These are phyloP conservation scores for Aporophyla lueneburgensis DNA, from an alignment of 2,888 invertebrate genomes.

Conservation along the genomic window DNA sequence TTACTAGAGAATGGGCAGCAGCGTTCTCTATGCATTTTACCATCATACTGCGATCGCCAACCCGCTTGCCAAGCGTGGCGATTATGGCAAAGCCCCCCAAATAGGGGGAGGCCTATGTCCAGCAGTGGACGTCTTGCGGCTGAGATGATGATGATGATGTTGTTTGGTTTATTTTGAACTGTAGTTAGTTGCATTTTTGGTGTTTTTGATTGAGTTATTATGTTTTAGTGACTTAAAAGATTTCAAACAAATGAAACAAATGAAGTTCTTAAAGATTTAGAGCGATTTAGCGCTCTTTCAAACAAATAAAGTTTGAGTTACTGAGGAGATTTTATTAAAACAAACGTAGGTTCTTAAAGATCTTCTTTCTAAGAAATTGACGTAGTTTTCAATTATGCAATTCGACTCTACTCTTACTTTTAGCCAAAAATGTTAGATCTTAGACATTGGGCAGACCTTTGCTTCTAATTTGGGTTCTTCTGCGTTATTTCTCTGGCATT, in stretches of 20 bases:
- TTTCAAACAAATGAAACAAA: background rate
- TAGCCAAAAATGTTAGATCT: background rate
- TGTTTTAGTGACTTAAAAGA: background rate
- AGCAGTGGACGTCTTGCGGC: too few relatives aligned
- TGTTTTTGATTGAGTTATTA: background rate
- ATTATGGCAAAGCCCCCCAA: too few relatives aligned
- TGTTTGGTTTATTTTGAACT: background rate
- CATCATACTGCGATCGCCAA: too few relatives aligned
- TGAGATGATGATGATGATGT: too few relatives aligned
- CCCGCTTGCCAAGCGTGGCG: too few relatives aligned
- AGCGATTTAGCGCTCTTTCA: background rate
- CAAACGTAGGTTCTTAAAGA: background rate
- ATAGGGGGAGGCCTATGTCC: too few relatives aligned
- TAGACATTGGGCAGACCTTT: background rate
- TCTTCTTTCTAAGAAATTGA: background rate
- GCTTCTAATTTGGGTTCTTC: background rate
- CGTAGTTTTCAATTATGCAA: background rate
- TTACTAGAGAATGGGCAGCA: too few relatives aligned
- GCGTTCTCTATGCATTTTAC: too few relatives aligned
- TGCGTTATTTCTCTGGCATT: background rate
- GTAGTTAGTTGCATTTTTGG: background rate
- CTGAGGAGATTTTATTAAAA: background rate
- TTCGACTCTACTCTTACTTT: background rate
- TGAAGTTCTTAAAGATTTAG: too few relatives aligned
- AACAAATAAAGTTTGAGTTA: background rate